Base-by-base conservation (phyloP, 2,797 vertebrate genomes). In the Hipposideros larvatus region DNA sequence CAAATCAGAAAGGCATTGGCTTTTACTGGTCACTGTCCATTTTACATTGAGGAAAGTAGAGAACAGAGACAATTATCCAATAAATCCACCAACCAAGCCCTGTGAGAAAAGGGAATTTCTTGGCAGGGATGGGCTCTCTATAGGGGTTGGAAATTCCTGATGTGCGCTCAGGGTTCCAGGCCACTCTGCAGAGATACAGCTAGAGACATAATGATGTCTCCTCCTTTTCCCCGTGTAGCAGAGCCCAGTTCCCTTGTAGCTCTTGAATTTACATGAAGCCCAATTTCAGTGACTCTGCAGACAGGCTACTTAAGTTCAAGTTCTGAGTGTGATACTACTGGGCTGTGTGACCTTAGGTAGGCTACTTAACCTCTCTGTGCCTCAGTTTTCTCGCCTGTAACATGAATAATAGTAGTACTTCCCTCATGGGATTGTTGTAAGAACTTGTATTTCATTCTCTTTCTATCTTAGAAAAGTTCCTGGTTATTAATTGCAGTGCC, bases 21-120 rank as follows among this genome's bases (percentile, higher is more conserved):
- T 75, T 83, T 73, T 43, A 1, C 26, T 57, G 55, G 46, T 73
- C 66, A 41, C 51, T 21, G 59, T 66, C 48, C 77, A 65, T 66
- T 37, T 21, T 41, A 7, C 16, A 43, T 19, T 9, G 5, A 68
- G 65, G 19, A 34, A 34, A 82, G 5, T 0, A 43, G 26, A 71
- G 22, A 79, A n/a, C 9, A 87, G 48, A 65, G 74, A 37, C 59
- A 63, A 18, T 48, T 37, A n/a, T 18, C 28, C 53, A 91, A 15
- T 3, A 41, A 75, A 71, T 61, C 19, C 71, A 70, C 16, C 66
- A 66, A 79, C 41, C 13, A 57, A 73, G 28, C 5, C 24, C 4
- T 19, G n/a, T 16, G 24, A 22, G 43, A n/a, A 19, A 78, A 86
- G n/a, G 28, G 57, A 28, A 78, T 68, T 73, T 94, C 61, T 86